phyloP scores from a whole-genome alignment of 1,140 invertebrate genomes.

The Macrotrachela quadricornifera region DNA sequence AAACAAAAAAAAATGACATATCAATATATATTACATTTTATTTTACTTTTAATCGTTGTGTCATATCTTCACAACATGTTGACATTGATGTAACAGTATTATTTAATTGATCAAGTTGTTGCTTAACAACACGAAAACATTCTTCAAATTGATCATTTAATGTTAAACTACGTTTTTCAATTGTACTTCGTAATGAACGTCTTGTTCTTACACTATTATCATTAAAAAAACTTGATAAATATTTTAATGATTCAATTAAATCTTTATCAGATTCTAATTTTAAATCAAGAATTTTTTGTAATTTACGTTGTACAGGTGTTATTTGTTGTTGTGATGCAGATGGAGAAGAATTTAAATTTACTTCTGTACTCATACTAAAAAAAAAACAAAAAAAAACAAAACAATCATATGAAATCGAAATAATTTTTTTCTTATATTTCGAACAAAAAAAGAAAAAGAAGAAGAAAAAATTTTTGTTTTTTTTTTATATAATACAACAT shows the following conservation, averaged over 20 bases:
- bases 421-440: too few relatives aligned
- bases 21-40: constrained; percentile 40
- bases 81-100: constrained; percentile 56
- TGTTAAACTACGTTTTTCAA: constrained; percentile 45
- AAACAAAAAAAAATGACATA: too few relatives aligned
- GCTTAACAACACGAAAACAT: constrained; percentile 66
- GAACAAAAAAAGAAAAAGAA: too few relatives aligned
- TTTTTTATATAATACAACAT: too few relatives aligned
- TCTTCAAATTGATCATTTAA: constrained; percentile 48
- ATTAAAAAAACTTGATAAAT: constrained; percentile 57
- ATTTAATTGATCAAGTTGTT: constrained; percentile 51
- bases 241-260: constrained; percentile 58
- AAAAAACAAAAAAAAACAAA: too few relatives aligned
- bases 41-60: constrained; percentile 41
- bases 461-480: too few relatives aligned
- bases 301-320: neutral
- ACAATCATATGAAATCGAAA: constrained; percentile 4
- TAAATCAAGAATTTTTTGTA: constrained; percentile 7
- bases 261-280: constrained; percentile 37
- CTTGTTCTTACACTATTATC: constrained; percentile 65
- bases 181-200: constrained; percentile 65
- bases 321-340: neutral
- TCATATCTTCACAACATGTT: constrained; percentile 62
- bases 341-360: neutral
- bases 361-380: constrained; percentile 9